Conservation (phyloP, 2,888 invertebrate species). For the Drosophila borborema region DNA sequence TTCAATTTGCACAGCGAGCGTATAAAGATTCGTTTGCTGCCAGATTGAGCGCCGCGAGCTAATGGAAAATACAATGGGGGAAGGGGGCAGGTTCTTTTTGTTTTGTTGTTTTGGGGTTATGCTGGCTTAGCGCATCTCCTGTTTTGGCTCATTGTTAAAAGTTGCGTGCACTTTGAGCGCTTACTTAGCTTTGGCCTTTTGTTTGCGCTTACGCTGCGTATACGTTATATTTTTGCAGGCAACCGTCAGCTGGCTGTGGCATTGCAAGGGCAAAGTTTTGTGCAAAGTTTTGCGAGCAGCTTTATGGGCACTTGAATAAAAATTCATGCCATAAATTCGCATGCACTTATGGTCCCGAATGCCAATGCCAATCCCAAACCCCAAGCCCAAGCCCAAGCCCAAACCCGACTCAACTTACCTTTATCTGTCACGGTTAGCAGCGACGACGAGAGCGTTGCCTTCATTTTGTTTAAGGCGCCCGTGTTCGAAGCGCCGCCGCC, state of each 20-base stretch:
- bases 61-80: background rate
- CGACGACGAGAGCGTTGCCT: constrained; percentile 92
- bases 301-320: constrained; percentile 71
- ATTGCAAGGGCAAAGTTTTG: constrained; percentile 44
- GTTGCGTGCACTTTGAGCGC: constrained; percentile 63
- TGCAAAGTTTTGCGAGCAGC: constrained; percentile 56
- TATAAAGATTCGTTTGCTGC: constrained; percentile 42
- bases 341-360: constrained; percentile 47
- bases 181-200: constrained; percentile 54
- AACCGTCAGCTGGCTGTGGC: constrained; percentile 47
- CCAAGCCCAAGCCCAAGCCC: background rate
- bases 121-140: constrained; percentile 43
- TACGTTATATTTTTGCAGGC: constrained; percentile 42
- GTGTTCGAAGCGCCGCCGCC: constrained; percentile 85
- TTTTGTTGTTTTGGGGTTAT: background rate
- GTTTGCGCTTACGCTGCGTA: constrained; percentile 55
- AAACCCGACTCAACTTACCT: constrained; percentile 85
- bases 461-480: constrained; percentile 91
- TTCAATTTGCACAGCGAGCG: constrained; percentile 55
- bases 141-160: constrained; percentile 57
- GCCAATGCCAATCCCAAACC: constrained; percentile 3
- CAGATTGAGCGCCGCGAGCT: constrained; percentile 37
- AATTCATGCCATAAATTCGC: constrained; percentile 70
- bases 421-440: constrained; percentile 93
- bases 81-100: background rate